Evolutionary conservation across 2,113 vertebrate genomes (phyloP).

Genomic region (Artemisiospiza belli): DNA sequence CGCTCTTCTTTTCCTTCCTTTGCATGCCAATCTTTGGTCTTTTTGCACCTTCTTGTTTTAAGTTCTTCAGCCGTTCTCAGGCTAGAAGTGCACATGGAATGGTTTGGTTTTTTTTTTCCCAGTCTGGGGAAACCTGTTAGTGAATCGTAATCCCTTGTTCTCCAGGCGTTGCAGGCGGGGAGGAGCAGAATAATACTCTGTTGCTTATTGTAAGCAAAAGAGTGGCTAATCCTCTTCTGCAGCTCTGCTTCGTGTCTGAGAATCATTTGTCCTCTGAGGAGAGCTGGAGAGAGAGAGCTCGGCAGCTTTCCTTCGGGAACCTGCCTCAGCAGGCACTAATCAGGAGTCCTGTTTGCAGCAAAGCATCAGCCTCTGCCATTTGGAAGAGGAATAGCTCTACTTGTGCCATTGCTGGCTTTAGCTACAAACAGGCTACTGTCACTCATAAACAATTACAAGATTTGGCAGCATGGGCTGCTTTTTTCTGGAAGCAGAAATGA

Average conservation of each 20-base stretch:
- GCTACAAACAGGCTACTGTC: constrained; percentile 44
- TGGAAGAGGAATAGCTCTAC: background rate
- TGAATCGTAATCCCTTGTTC: background rate
- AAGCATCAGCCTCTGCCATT: background rate
- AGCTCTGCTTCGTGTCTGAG: background rate
- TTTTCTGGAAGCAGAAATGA: constrained; percentile 44
- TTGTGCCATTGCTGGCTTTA: constrained; percentile 33
- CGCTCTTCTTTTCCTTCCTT: background rate
- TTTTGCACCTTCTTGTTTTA: background rate
- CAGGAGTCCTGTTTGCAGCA: background rate
- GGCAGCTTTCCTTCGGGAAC: background rate
- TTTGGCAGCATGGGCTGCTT: constrained; percentile 29
- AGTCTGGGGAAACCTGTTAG: background rate
- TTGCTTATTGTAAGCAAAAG: background rate
- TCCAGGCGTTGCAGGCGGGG: background rate
- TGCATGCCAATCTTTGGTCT: background rate
- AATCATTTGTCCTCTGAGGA: background rate
- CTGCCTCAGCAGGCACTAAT: background rate
- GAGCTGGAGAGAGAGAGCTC: background rate
- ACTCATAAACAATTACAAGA: constrained; percentile 51
- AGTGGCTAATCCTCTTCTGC: background rate
- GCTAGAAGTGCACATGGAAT: background rate
- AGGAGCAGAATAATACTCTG: background rate
- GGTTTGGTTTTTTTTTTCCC: background rate
- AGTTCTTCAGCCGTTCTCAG: background rate